These are phyloP conservation scores for Chaunax sp. DNA, from an alignment of 2,797 vertebrate species.

Conservation along the genomic window DNA sequence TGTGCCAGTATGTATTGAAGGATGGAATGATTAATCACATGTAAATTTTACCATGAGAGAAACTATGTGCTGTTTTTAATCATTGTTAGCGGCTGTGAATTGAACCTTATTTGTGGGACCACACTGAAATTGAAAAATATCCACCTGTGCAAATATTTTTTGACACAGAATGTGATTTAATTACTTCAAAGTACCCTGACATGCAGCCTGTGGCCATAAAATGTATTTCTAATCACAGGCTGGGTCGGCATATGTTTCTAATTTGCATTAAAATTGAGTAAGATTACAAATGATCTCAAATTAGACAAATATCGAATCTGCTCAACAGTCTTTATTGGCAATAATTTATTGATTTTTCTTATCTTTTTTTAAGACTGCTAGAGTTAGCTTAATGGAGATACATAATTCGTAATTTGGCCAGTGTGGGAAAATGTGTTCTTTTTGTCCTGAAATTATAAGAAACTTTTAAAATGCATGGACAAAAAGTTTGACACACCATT, in stretches of 20 bases:
- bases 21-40: neutral
- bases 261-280: slow-evolving; percentile 6
- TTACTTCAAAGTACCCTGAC: neutral
- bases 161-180: slow-evolving; percentile 8
- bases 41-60: slow-evolving; percentile 1
- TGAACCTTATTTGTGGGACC: slow-evolving; percentile 17
- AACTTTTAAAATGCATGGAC: slow-evolving; percentile 10
- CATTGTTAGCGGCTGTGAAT: slow-evolving; percentile 7
- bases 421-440: no score
- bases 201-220: neutral
- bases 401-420: no score
- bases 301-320: neutral
- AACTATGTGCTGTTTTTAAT: slow-evolving; percentile 12
- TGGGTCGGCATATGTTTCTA: neutral
- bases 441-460: slow-evolving; percentile 42
- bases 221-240: neutral
- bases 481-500: neutral
- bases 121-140: slow-evolving; percentile 11
- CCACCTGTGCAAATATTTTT: neutral
- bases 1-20: slow-evolving; percentile 7
- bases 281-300: neutral
- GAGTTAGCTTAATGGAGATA: no score
- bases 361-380: neutral
- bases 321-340: neutral
- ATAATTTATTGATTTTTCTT: slow-evolving; percentile 24